Conservation (phyloP, 2,888 invertebrate species). For the Seladonia tumulorum region DNA sequence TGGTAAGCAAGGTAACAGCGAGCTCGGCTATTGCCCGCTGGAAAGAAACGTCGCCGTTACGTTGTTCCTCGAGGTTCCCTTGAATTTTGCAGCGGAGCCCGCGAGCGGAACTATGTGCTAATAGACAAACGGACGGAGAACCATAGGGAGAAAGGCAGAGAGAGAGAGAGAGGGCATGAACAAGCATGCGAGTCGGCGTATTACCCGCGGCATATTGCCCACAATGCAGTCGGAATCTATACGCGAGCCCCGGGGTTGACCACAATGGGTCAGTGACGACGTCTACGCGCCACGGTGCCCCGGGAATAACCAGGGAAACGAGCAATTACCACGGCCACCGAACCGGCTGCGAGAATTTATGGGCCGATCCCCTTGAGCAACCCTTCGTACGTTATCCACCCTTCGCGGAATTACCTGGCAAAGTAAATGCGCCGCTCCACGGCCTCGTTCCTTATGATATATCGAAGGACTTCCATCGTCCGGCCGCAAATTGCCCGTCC, state of each 20-base stretch:
- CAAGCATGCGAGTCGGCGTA: constrained; percentile 47
- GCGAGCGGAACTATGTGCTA: constrained; percentile 54
- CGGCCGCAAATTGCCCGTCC: not conserved
- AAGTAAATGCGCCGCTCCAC: constrained; percentile 29
- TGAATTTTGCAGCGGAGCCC: constrained; percentile 43
- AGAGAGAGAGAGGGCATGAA: not conserved
- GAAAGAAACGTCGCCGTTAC: not conserved
- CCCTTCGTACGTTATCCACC: constrained; percentile 59
- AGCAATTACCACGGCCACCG: constrained; percentile 61
- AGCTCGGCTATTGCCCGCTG: not conserved
- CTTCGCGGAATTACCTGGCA: constrained; percentile 46
- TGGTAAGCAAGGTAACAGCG: not conserved
- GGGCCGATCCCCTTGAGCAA: constrained; percentile 58
- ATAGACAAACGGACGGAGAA: constrained; percentile 21
- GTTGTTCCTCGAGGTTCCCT: not conserved
- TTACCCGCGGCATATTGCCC: constrained; percentile 69
- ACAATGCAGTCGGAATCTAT: constrained; percentile 74
- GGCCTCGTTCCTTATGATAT: constrained; percentile 38
- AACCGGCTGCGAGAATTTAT: constrained; percentile 58
- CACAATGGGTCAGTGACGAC: constrained; percentile 70
- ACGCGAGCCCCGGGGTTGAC: constrained; percentile 59
- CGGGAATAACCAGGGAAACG: constrained; percentile 64
- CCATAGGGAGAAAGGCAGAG: not conserved
- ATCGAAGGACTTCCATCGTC: constrained; percentile 19
- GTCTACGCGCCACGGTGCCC: constrained; percentile 43